Base-by-base conservation (phyloP, 2,888 invertebrate genomes). In the Ophioninae sp. region DNA sequence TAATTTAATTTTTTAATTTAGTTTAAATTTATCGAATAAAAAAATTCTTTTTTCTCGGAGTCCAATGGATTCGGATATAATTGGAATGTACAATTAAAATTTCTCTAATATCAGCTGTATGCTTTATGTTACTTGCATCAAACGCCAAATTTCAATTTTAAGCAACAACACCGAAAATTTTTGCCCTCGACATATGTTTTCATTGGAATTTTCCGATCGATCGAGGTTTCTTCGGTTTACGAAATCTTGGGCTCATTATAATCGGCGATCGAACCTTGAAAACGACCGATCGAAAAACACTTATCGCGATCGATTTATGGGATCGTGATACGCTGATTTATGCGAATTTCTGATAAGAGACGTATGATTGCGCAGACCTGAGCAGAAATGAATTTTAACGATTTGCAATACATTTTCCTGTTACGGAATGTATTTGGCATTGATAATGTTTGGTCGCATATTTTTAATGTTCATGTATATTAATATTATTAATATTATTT, bases 291-390 rank as follows among this genome's bases (percentile, higher is more conserved):
- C 30, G 61, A 63, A 63, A 63, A 63, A 41, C 2, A 30, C 39
- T 44, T 59, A 39, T 37, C 51, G 44, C 51, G 23, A 39, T 41
- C 22, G 73, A 73, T 73, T 73, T 63, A 63, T 73, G 63, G 44
- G 44, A 63, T 23, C 61, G 61, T 44, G 73, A 39, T 39, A 39
- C 30, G 41, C 58, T 22, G 71, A 72, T 72, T 72, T 59, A 72
- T n/a, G 71, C 73, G 2, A 44, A 30, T 63, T 44, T 73, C 73
- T 10, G 73, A 73, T 73, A 73, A 73, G 73, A 41, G 41, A n/a
- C 51, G 51, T 10, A 17, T 17, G 51, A 51, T 51, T 51, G 51
- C 51, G 13, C 51, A 51, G 13, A 0, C 17, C 13, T 17, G 17
- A 9, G 9, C 44, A 13, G 13, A 3, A 13, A 51, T 51, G 51